Base-by-base conservation (phyloP, 2,888 invertebrate genomes). In the Isoperla grammatica region DNA sequence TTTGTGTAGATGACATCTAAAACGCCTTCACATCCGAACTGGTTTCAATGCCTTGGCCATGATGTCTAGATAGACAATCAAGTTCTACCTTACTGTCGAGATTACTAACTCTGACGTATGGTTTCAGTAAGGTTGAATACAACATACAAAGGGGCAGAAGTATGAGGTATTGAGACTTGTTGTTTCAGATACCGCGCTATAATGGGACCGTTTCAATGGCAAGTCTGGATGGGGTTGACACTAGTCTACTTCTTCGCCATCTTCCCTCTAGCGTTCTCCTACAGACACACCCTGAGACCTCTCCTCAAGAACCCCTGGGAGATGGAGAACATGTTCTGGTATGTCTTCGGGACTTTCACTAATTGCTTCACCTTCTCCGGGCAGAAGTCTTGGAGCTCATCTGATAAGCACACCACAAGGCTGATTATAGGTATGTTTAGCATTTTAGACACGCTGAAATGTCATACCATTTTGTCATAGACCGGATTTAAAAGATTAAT, bases 291-390 rank as follows among this genome's bases (percentile, higher is more conserved):
- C 0, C 71, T 88, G 15, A 77, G 74, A 8, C 85, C 86, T 69
- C 74, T 90, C 29, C 67, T 88, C 23, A 78, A 83, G 42, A 82
- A 85, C 66, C 85, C 85, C 60, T 83, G 84, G 54, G 86, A 88
- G 75, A 76, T 89, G 39, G 88, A 88, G 73, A 87, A 88, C 67
- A 89, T 90, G 88, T 90, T 90, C 71, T 90, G 90, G 90, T 89
- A 88, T 69, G 88, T 90, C 57, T 90, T 89, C 68, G 89, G 90
- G 4, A 90, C 89, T 45, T 90, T 90, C 69, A 90, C 90, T 0
- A 90, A 90, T 69, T 85, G 86, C 66, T 87, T 90, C 68, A 85
- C 86, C 5, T 71, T 75, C 60, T 73, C 78, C 42, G 86, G 87
- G 0, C 80, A 79, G 69, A 81, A 83, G 66, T 85, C 87, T 11